These are phyloP conservation scores for Muricea muricata DNA, from an alignment of 92 coral and sea anemone genomes.

Conservation along the genomic window DNA sequence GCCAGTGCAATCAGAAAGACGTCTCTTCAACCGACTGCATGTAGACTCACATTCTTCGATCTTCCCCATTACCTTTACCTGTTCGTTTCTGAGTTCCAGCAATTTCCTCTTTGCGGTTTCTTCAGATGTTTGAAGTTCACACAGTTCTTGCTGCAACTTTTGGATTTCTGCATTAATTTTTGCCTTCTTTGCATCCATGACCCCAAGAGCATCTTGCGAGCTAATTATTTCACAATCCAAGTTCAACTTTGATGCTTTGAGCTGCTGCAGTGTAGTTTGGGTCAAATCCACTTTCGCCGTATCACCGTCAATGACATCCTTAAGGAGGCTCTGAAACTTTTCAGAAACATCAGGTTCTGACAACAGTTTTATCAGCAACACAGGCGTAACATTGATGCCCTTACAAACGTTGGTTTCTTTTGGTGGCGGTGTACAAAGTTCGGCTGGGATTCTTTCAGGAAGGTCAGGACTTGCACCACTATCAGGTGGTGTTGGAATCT, in stretches of 20 bases:
- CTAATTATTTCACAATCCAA: conserved; percentile 20
- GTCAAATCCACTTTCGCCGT: conserved; percentile 28
- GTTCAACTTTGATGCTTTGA: not conserved
- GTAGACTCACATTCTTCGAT: conserved; percentile 40
- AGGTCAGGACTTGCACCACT: not conserved
- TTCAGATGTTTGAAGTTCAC: not conserved
- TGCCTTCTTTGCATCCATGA: not conserved
- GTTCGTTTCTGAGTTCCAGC: not conserved
- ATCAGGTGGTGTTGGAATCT: not conserved
- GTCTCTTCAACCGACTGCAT: conserved; percentile 27
- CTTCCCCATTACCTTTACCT: not conserved
- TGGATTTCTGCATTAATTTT: not conserved
- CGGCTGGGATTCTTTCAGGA: not conserved
- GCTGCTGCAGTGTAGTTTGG: conserved; percentile 11
- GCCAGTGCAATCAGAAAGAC: conserved; percentile 41
- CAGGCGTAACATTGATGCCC: conserved; percentile 33
- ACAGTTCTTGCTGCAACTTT: conserved; percentile 1
- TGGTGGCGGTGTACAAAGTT: conserved; percentile 4
- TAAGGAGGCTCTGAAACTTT: conserved; percentile 31
- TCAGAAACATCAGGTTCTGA: conserved; percentile 46
- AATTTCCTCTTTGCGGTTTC: not conserved
- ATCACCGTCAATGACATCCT: conserved; percentile 38
- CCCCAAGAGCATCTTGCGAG: not conserved
- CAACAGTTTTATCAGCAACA: conserved; percentile 28
- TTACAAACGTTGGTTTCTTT: not conserved